A percentile compares a stretch with the other conserved stretches of the same genome.
These are phyloP conservation scores for Callionymus lyra DNA, from an alignment of 2,113 vertebrate species.

Conservation along the genomic window DNA sequence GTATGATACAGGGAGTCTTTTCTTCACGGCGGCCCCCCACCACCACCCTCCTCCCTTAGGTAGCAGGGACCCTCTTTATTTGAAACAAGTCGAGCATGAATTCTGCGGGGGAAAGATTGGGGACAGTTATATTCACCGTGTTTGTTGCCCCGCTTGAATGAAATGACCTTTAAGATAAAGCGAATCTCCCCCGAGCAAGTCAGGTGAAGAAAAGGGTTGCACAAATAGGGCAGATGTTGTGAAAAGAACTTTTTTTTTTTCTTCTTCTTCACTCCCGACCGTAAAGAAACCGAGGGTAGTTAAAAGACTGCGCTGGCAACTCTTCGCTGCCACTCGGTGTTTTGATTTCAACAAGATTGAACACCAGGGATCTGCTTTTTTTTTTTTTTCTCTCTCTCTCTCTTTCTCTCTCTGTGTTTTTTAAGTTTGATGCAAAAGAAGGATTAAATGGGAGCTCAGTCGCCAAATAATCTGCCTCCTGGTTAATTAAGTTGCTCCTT, in stretches of 20 bases:
- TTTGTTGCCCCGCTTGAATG: slow-evolving; percentile 90
- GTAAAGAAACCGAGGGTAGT: slow-evolving; percentile 24
- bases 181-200: slow-evolving; percentile 86
- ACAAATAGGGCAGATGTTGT: slow-evolving; percentile 79
- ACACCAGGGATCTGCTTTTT: slow-evolving; percentile 32
- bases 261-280: not conserved
- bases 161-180: slow-evolving; percentile 97
- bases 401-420: too few species aligned
- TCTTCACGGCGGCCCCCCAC: slow-evolving; percentile 86
- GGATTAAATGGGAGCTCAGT: slow-evolving; percentile 9
- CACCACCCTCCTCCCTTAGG: slow-evolving; percentile 79
- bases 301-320: slow-evolving; percentile 46
- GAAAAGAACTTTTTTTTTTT: slow-evolving; percentile 53
- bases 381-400: too few species aligned
- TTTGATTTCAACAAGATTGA: slow-evolving; percentile 43
- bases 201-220: slow-evolving; percentile 84
- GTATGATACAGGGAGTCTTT: slow-evolving; percentile 95
- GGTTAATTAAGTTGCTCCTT: slow-evolving; percentile 57
- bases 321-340: slow-evolving; percentile 39
- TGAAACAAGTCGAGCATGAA: slow-evolving; percentile 98
- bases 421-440: too few species aligned
- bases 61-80: slow-evolving; percentile 78
- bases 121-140: slow-evolving; percentile 99
- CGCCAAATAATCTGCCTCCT: slow-evolving; percentile 33
- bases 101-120: slow-evolving; percentile 88